Evolutionary conservation across 2,888 invertebrate genomes (phyloP).

Genomic region (Omphaloscelis lunosa): DNA sequence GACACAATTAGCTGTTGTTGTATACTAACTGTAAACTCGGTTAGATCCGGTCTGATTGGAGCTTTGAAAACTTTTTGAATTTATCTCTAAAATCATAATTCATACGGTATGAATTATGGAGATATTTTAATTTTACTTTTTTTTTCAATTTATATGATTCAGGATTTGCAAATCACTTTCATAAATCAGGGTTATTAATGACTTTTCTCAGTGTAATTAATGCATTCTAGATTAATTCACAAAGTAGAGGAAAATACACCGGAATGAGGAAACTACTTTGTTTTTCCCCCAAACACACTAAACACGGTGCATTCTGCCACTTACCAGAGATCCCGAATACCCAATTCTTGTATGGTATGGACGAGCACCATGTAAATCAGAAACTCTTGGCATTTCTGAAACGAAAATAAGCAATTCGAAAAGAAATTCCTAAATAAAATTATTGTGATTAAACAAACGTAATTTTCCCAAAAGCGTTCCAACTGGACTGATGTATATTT

Average conservation of each 20-base stretch:
- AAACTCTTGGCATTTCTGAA: not conserved
- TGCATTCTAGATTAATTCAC: not conserved
- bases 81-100: no score
- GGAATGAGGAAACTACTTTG: not conserved
- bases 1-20: not conserved
- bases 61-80: not conserved
- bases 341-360: not conserved
- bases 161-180: not conserved
- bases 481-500: conserved; percentile 34
- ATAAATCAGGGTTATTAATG: not conserved
- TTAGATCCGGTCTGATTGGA: not conserved
- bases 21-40: not conserved
- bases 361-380: not conserved
- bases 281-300: not conserved
- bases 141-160: no score
- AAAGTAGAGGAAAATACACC: not conserved
- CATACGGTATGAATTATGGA: no score
- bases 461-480: not conserved
- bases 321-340: not conserved
- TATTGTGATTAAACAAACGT: not conserved
- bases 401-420: not conserved
- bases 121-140: no score
- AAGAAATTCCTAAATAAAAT: not conserved
- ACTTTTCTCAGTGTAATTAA: not conserved
- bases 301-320: not conserved